Base-by-base conservation (phyloP, 2,797 vertebrate species). In the Salarias fasciatus region DNA sequence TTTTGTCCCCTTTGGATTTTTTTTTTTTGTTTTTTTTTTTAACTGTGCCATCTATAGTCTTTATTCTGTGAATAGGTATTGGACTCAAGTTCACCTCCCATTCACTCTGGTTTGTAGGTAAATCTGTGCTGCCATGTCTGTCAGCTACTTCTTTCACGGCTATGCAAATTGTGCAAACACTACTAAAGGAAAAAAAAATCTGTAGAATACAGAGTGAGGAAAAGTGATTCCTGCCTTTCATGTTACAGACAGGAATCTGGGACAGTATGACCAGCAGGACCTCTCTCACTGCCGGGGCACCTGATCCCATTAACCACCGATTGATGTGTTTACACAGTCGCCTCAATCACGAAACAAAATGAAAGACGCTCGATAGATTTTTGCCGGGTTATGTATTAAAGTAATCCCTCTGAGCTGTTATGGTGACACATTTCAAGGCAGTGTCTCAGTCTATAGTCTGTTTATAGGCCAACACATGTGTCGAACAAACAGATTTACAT, bases 141-240 rank as follows among this genome's bases (percentile, higher is more conserved):
- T 68, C 42, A n/a, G 64, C 72, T 48, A 8, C 44, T 14, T 60
- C 41, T 59, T 73, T 82, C 30, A 71, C 61, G 59, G 62, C 44
- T 56, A 57, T 29, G 77, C 62, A 82, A 71, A 60, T 38, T 65
- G 53, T 57, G 77, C 64, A 80, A 83, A 82, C 68, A 82, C 42
- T 24, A 62, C n/a, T 75, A 36, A 58, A 44, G 42, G 49, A 49
- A 38, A 53, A 49, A 38, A 53, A 52, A 35, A 31, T 63, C 50
- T 24, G 41, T 11, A 71, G 31, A 76, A 56, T 28, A 53, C 50
- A 65, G 40, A 1, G 2, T 54, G 12, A 45, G 9, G 48, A 11
- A 63, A 31, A 58, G 51, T 49, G 58, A 47, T 51, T 24, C 50
- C 15, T 14, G 55, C 57, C 66, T 80, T 81, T 83, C 63, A 68